Evolutionary conservation across 53 echinoderm and acorn worm species (phyloP), one percentile per base, ranked within the genome.

Genomic region (Patiria pectinifera): DNA sequence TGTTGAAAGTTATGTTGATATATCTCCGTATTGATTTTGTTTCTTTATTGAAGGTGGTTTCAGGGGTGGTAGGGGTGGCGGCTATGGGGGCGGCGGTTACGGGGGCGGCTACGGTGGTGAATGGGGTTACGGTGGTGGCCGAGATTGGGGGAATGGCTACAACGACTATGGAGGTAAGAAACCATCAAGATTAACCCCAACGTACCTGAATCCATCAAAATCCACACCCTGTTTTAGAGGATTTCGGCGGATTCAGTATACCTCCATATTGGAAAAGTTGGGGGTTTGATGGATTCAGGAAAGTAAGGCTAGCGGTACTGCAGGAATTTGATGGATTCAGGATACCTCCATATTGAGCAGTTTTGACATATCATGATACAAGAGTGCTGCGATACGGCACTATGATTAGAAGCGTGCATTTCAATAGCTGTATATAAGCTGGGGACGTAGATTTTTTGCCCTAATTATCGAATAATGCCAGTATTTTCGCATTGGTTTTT

Each of bases 61-160:
- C 45, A 53, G 82, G 59, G 53, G 82, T 59, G 82, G 82, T 0
- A 48, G 87, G 26, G 62, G 63, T 63, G 66, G 84, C 45, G 58
- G 60, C 45, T 53, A 58, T 22, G 59, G 82, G 0, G 63, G 84
- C 13, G 70, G 85, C 4, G 63, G 60, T 10, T 21, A 24, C 25
- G 83, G 85, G 26, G n/a, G 69, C 62, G 85, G 84, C 11, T 4
- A 35, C 25, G n/a, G 15, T 12, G 26, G 85, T 48, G 69, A 46
- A 4, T 71, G 75, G n/a, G 75, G 87, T 25, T 53, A 77, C 2
- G 76, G 77, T 18, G 76, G 87, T 1, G 87, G 87, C 26, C 71
- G 87, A 76, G 87, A 87, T 18, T 87, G 87, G 87, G 87, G 87
- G 4, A 87, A 87, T 76, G 87, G 87, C 21, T 87, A 87, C 76